Base-by-base conservation (phyloP, 2,888 invertebrate species). In the Syritta pipiens region DNA sequence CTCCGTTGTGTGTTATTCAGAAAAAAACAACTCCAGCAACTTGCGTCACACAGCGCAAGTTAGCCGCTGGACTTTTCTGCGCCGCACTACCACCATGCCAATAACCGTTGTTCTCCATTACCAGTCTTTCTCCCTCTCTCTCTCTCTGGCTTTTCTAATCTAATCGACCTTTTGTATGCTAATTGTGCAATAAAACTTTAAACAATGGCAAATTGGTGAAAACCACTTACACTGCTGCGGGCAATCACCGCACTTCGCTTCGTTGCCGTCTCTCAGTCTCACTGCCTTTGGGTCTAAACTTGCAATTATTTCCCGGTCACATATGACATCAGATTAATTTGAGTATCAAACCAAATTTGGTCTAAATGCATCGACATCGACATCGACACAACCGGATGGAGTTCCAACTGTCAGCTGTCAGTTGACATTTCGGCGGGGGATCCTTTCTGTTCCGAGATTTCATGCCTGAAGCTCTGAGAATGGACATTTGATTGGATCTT, bases 121-220 rank as follows among this genome's bases (percentile, higher is more conserved):
- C 44, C 35, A 37, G 48, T 28, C 55, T n/a, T n/a, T n/a, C n/a
- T n/a, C n/a, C n/a, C n/a, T n/a, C n/a, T n/a, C n/a, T n/a, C n/a
- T n/a, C n/a, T n/a, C n/a, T n/a, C n/a, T n/a, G n/a, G n/a, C n/a
- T n/a, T n/a, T n/a, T n/a, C n/a, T 74, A 57, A 68, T 74, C 72
- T 74, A 68, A 57, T 67, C 57, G 74, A 79, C 74, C 79, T 74
- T 79, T 79, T 72, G 67, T 74, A 74, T 68, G 68, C 55, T 74
- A 68, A 68, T 67, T 67, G 49, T 79, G 67, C 35, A 68, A 67
- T 68, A 67, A 79, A 68, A 37, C 42, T 17, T 32, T 51, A 68
- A 68, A 68, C 74, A 79, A 74, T 74, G 55, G 72, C 60, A 72
- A 72, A 79, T 79, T 67, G 72, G 65, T 55, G 53, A 72, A 77